Conservation (phyloP, 1,140 invertebrate species). For the Drosophila leontia region DNA sequence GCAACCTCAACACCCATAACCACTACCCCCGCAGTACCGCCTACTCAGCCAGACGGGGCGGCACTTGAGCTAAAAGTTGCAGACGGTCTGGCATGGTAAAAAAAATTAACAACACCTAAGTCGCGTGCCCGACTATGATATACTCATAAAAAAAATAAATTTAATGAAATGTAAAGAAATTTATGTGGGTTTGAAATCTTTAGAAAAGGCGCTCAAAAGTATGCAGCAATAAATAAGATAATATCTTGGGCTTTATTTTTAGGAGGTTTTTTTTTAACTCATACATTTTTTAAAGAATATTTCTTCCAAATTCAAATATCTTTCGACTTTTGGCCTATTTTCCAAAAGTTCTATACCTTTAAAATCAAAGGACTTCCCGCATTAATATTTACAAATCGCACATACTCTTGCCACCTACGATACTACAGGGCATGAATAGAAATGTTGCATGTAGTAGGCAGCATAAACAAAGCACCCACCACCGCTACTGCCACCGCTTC, state of each 20-base stretch:
- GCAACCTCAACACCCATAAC: conserved; percentile 8
- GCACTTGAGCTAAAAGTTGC: conserved; percentile 71
- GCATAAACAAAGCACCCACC: conserved; percentile 56
- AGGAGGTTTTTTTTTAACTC: background rate
- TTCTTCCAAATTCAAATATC: background rate
- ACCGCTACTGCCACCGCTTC: conserved; percentile 14
- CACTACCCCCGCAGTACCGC: conserved; percentile 13
- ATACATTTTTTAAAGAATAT: background rate
- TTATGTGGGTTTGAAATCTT: background rate
- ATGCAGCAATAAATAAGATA: background rate
- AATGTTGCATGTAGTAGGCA: conserved; percentile 38
- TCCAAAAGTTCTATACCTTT: background rate
- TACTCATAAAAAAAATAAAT: background rate
- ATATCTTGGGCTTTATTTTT: background rate
- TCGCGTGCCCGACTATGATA: conserved; percentile 1
- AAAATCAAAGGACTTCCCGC: background rate
- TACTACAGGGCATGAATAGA: conserved; percentile 16
- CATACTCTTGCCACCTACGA: background rate
- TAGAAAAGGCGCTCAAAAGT: rapidly evolving
- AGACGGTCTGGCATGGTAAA: conserved; percentile 50
- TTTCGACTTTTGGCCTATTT: background rate
- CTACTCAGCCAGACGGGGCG: conserved; percentile 52
- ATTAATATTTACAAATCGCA: background rate
- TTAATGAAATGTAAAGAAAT: background rate
- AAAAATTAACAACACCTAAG: conserved; percentile 16